Evolutionary conservation across 2,113 vertebrate genomes (phyloP).

Genomic region (Neopipo cinnamomea): DNA sequence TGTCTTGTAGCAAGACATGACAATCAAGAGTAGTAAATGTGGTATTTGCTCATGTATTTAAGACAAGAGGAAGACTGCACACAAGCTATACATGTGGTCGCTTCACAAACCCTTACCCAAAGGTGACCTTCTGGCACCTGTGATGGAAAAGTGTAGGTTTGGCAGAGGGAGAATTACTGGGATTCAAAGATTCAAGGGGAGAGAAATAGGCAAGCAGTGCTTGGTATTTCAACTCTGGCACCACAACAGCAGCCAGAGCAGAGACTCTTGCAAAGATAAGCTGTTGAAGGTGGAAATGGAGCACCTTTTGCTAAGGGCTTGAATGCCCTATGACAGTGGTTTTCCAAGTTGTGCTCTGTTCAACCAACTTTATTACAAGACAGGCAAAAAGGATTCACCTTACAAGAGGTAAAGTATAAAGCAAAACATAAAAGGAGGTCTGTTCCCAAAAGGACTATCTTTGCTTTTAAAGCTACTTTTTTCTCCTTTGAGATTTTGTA

Average conservation of each 20-base stretch:
- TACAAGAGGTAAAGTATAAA: neutral
- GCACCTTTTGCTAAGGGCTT: neutral
- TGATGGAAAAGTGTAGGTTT: neutral
- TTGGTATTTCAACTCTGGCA: neutral
- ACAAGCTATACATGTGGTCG: neutral
- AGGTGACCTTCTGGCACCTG: neutral
- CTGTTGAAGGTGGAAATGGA: neutral
- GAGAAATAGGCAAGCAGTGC: neutral
- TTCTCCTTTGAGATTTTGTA: neutral
- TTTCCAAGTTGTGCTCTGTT: fast-evolving
- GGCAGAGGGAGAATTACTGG: neutral
- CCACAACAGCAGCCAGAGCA: neutral
- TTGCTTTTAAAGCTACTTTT: neutral
- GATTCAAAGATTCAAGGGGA: neutral
- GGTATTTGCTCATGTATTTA: neutral
- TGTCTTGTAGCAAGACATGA: neutral
- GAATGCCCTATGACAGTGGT: neutral
- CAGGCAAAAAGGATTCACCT: neutral
- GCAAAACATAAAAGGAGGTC: neutral
- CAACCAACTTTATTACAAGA: neutral
- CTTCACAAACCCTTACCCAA: neutral
- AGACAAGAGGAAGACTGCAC: neutral
- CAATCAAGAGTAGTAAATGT: too few species aligned
- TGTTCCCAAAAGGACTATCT: neutral
- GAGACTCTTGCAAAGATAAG: neutral